Evolutionary conservation across 2,888 invertebrate species (phyloP).

Genomic region (Strigamia transsilvanica): DNA sequence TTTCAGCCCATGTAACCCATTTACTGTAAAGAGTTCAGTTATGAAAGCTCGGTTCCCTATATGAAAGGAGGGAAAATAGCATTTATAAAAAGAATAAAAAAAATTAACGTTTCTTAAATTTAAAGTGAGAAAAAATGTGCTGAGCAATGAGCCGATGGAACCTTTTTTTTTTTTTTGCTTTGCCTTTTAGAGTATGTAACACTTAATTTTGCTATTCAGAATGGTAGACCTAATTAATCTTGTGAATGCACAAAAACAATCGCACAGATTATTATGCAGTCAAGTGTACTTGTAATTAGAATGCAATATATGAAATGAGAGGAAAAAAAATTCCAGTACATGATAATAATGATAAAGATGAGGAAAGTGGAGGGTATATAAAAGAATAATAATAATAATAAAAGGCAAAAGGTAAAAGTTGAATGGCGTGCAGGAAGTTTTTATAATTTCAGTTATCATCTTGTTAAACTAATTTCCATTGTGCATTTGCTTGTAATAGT

Average conservation of each 20-base stretch:
- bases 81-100: background rate
- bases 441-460: constrained; percentile 40
- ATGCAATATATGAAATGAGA: background rate
- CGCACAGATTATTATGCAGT: background rate
- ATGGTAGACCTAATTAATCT: constrained; percentile 1
- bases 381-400: constrained; percentile 2
- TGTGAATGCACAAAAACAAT: constrained; percentile 16
- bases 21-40: constrained; percentile 37
- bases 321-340: background rate
- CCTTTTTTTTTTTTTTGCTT: background rate
- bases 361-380: constrained; percentile 13
- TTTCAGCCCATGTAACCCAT: constrained; percentile 28
- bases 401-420: constrained; percentile 7
- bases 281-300: background rate
- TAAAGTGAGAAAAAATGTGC: background rate
- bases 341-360: constrained; percentile 3
- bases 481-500: constrained; percentile 39
- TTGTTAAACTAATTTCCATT: constrained; percentile 43
- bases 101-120: background rate
- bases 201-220: constrained; percentile 2
- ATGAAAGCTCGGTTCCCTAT: background rate
- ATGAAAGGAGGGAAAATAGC: background rate
- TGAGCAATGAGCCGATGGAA: background rate
- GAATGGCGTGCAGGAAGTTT: constrained; percentile 41
- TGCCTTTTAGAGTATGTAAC: constrained; percentile 1